These are phyloP conservation scores for Oligia fasciuncula DNA, from an alignment of 2,888 invertebrate species.

Conservation along the genomic window DNA sequence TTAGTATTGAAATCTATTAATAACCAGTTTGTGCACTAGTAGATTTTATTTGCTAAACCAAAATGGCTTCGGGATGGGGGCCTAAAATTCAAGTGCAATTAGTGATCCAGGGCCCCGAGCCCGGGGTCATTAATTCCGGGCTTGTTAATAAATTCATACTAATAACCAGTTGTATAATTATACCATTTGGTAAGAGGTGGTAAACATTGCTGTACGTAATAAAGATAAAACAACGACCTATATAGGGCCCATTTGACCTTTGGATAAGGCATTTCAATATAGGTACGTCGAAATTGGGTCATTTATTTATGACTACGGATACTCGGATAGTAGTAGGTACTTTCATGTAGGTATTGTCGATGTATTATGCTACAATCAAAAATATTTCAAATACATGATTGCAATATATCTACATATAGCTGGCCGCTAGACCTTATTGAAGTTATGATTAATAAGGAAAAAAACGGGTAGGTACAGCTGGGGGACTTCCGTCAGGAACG, in stretches of 20 bases:
- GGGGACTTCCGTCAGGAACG: neutral
- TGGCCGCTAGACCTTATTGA: neutral
- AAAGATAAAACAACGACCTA: slow-evolving; percentile 28
- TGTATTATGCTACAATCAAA: neutral
- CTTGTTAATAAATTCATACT: neutral
- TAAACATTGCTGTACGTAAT: slow-evolving; percentile 7
- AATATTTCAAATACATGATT: neutral
- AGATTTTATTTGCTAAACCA: no score
- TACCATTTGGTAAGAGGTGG: slow-evolving; percentile 15
- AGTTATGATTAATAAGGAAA: neutral
- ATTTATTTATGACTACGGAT: neutral
- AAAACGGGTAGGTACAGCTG: neutral
- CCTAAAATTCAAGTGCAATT: no score
- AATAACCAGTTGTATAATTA: neutral
- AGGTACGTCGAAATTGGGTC: slow-evolving; percentile 11
- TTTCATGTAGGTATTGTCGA: neutral
- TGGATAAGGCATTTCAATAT: slow-evolving; percentile 36
- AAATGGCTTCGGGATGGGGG: no score
- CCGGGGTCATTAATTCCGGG: neutral
- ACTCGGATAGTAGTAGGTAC: neutral
- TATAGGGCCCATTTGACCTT: slow-evolving; percentile 43
- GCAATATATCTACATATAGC: neutral
- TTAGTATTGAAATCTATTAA: slow-evolving; percentile 17
- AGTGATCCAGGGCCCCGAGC: no score
- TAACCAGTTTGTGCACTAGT: slow-evolving; percentile 1